These are phyloP conservation scores for Iselma pallidipennis DNA, from an alignment of 2,888 invertebrate species.

Conservation along the genomic window DNA sequence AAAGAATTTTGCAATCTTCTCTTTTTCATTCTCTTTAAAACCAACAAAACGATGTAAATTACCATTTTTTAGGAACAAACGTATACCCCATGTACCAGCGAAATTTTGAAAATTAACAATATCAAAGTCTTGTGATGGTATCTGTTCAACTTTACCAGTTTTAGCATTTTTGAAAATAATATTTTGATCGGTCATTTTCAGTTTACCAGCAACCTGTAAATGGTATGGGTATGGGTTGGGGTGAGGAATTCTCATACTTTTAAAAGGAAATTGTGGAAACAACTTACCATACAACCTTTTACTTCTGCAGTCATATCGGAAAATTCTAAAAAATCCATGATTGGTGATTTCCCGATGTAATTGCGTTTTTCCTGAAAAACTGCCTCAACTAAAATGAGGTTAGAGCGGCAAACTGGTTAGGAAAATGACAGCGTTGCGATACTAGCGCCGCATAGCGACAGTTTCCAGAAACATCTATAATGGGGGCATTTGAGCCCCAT, in stretches of 20 bases:
- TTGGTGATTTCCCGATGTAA: background rate
- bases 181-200: constrained; percentile 89
- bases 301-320: constrained; percentile 82
- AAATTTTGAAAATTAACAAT: constrained; percentile 91
- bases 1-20: constrained; percentile 90
- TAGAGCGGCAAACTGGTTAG: too few relatives aligned
- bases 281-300: constrained; percentile 82
- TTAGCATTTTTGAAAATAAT: constrained; percentile 94
- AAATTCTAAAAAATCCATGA: constrained; percentile 86
- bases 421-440: too few relatives aligned
- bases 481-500: too few relatives aligned
- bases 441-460: too few relatives aligned
- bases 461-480: too few relatives aligned
- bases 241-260: background rate
- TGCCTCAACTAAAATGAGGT: too few relatives aligned
- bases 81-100: constrained; percentile 86
- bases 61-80: constrained; percentile 89
- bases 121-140: constrained; percentile 83
- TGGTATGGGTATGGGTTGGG: constrained; percentile 12
- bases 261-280: background rate
- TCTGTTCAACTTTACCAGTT: constrained; percentile 95
- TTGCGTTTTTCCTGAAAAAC: too few relatives aligned
- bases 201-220: constrained; percentile 80
- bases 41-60: constrained; percentile 89
- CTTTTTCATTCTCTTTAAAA: constrained; percentile 93